A percentile compares a stretch with the other conserved stretches of the same genome.
These are phyloP conservation scores for Oenanthe melanoleuca DNA, from an alignment of 2,113 vertebrate genomes.

Conservation along the genomic window DNA sequence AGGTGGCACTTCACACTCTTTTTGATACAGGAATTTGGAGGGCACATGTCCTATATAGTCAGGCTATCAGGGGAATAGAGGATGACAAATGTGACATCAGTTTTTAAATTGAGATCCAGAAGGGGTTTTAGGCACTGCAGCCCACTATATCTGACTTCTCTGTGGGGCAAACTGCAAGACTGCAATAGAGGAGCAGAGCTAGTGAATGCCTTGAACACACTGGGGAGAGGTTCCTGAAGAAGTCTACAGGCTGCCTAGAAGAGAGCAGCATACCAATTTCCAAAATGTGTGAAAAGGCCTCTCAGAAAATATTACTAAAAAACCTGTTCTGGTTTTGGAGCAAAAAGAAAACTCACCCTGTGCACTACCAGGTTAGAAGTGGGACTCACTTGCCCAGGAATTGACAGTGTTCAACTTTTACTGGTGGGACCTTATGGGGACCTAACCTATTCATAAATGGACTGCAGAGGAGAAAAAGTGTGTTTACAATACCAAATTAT, in stretches of 20 bases:
- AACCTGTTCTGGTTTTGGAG: neutral
- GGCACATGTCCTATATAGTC: neutral
- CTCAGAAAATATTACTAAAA: neutral
- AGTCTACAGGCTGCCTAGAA: neutral
- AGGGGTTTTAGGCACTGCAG: conserved; percentile 20
- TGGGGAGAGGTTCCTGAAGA: neutral
- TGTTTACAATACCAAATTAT: neutral
- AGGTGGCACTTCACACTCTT: conserved; percentile 25
- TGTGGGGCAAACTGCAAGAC: conserved; percentile 15
- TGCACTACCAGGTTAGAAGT: neutral
- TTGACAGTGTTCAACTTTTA: neutral
- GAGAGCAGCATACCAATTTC: neutral
- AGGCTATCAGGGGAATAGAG: neutral
- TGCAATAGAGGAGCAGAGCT: neutral
- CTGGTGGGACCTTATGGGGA: neutral
- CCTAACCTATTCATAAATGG: neutral
- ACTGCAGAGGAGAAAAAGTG: neutral
- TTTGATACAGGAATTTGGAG: conserved; percentile 19
- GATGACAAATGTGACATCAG: conserved; percentile 8
- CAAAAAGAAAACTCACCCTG: neutral
- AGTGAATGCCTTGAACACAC: neutral
- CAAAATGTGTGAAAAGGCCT: neutral
- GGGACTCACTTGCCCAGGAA: neutral
- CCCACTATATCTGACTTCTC: conserved; percentile 14
- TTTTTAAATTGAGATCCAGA: conserved; percentile 26